phyloP scores from a whole-genome alignment of 1,140 invertebrate genomes.

The Acyrthosiphon pisum region DNA sequence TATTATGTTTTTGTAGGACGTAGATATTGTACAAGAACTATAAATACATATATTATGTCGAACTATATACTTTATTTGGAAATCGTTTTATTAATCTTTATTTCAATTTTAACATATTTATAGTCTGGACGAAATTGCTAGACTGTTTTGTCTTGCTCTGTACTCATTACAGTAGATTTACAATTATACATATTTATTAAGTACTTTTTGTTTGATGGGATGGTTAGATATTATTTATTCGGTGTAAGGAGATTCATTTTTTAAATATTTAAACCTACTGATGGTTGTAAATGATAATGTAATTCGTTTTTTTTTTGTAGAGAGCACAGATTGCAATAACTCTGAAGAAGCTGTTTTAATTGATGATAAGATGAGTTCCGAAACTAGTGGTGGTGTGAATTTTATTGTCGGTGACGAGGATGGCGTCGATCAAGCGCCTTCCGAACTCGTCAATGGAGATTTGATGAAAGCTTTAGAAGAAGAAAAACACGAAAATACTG shows the following conservation, averaged over 20 bases:
- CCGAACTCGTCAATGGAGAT: conserved; percentile 55
- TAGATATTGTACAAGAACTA: background rate
- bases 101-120: too few species aligned
- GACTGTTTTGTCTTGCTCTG: too few species aligned
- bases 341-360: conserved; percentile 36
- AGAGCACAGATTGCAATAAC: conserved; percentile 53
- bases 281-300: background rate
- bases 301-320: background rate
- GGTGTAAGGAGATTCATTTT: background rate
- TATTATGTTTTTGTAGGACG: background rate
- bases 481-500: conserved; percentile 63
- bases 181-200: too few species aligned
- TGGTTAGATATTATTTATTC: background rate
- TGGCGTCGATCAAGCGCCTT: conserved; percentile 9
- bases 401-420: conserved; percentile 58
- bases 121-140: too few species aligned
- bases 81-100: too few species aligned
- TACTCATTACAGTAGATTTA: too few species aligned
- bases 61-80: background rate
- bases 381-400: conserved; percentile 52
- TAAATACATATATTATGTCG: background rate
- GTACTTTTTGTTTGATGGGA: background rate
- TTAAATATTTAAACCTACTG: background rate
- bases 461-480: conserved; percentile 59
- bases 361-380: conserved; percentile 50